These are phyloP conservation scores for Carassius auratus DNA, from an alignment of 2,113 vertebrate species.

Conservation along the genomic window DNA sequence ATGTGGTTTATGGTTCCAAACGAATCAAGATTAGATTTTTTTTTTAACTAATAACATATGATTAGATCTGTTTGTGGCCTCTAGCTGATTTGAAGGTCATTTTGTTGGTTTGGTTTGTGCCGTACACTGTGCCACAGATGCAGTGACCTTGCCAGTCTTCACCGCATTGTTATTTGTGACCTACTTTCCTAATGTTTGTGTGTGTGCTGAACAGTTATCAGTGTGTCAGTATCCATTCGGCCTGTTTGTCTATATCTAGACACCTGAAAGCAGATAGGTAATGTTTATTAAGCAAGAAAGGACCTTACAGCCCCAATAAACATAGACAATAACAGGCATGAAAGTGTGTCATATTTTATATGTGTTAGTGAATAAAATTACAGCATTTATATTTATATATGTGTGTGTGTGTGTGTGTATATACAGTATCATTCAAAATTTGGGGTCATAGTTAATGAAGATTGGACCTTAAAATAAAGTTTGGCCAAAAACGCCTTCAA, in stretches of 20 bases:
- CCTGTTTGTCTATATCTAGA: conserved; percentile 6
- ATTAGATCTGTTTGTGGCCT: neutral
- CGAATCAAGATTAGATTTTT: neutral
- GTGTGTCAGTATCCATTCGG: neutral
- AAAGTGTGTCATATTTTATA: neutral
- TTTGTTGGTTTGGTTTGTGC: neutral
- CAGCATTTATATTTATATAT: too few relatives aligned
- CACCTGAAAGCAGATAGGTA: conserved; percentile 25
- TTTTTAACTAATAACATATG: neutral
- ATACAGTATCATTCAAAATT: too few relatives aligned
- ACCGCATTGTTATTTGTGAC: conserved; percentile 42
- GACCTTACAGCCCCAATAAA: neutral
- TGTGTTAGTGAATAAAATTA: conserved; percentile 7
- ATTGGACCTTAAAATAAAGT: neutral
- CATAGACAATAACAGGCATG: neutral
- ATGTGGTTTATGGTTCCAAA: neutral
- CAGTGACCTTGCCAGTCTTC: conserved; percentile 1
- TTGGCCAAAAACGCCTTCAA: neutral
- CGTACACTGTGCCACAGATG: neutral
- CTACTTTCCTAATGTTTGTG: conserved; percentile 24
- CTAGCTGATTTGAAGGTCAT: neutral
- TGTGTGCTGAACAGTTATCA: conserved; percentile 33
- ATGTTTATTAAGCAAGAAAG: neutral
- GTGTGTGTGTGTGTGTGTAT: too few relatives aligned
- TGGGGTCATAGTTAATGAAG: too few relatives aligned